These are phyloP conservation scores for Chionodraco myersi DNA, from an alignment of 2,113 vertebrate genomes.

Conservation along the genomic window DNA sequence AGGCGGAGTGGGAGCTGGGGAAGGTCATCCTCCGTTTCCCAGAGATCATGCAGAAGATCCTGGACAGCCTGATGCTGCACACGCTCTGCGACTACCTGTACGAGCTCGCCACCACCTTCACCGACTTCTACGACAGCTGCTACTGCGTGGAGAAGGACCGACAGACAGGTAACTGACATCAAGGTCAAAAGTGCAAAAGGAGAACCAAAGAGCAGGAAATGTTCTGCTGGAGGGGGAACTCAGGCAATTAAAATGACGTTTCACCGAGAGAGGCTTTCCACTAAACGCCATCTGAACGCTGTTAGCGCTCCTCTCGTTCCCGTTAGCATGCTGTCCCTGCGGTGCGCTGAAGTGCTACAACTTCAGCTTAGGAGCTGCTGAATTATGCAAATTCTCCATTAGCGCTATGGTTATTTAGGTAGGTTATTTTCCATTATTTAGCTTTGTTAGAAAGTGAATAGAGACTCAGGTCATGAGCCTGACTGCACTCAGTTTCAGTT, in stretches of 20 bases:
- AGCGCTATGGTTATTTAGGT: slow-evolving; percentile 6
- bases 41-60: slow-evolving; percentile 94
- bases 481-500: background rate
- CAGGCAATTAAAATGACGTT: background rate
- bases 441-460: background rate
- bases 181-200: background rate
- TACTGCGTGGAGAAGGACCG: slow-evolving; percentile 98
- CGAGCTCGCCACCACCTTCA: slow-evolving; percentile 97
- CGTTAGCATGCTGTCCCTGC: slow-evolving; percentile 13
- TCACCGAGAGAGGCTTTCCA: background rate
- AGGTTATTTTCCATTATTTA: slow-evolving; percentile 6
- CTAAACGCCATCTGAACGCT: background rate
- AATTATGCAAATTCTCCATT: slow-evolving; percentile 44
- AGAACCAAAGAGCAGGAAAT: background rate
- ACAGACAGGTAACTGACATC: slow-evolving; percentile 86
- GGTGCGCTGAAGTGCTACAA: slow-evolving; percentile 7
- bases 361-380: slow-evolving; percentile 35
- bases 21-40: slow-evolving; percentile 95
- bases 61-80: slow-evolving; percentile 94
- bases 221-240: background rate
- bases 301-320: slow-evolving; percentile 6
- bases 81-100: slow-evolving; percentile 96
- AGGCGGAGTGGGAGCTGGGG: slow-evolving; percentile 97
- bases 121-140: slow-evolving; percentile 98
- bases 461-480: too few species aligned